Base-by-base conservation (phyloP, 2,113 vertebrate genomes). In the Triplophysa tibetana region DNA sequence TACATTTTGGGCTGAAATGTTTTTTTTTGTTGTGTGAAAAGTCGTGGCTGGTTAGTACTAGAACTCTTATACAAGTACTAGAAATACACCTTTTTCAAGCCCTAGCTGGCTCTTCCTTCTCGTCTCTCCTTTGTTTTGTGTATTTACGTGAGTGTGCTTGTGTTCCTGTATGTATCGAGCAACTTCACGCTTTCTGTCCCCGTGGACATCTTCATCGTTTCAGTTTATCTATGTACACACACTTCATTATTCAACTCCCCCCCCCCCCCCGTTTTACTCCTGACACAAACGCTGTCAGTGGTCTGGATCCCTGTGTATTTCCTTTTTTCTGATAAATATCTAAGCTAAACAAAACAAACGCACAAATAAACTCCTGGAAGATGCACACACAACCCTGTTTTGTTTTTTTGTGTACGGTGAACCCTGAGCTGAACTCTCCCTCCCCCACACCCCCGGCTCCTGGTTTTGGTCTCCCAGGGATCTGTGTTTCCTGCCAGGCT, bases 401-500 rank as follows among this genome's bases (percentile, higher is more conserved):
- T 17, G 2, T 7, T 7, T 58, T 14, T 58, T 8, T 58, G 54
- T 58, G 54, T 16, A 16, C 14, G 1, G 14, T 17, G 17, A 17
- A 58, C n/a, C 54, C 54, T 21, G n/a, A 29, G 63, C 56, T 56
- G 24, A 67, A 66, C 48, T 60, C 63, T 33, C 69, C 33, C 54
- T 21, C 16, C 54, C 54, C n/a, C 54, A 21, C 19, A n/a, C 58
- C 23, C 50, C 33, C 41, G 52, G 48, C 67, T 67, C 75, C 62
- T 75, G 81, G 38, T 58, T 78, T 63, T 26, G 33, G 38, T 79
- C 76, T 78, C 70, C 14, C 60, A 65, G 45, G 74, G 52, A 24
- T 64, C 62, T 2, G 45, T 64, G 62, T 54, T 66, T 77, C 13
- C 61, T 77, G 75, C 73, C 61, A 24, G 43, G 23, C 1, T 8